Evolutionary conservation across 64 coral and sea anemone genomes (phyloP).

Genomic region (Dendrophyllia cribrosa): DNA sequence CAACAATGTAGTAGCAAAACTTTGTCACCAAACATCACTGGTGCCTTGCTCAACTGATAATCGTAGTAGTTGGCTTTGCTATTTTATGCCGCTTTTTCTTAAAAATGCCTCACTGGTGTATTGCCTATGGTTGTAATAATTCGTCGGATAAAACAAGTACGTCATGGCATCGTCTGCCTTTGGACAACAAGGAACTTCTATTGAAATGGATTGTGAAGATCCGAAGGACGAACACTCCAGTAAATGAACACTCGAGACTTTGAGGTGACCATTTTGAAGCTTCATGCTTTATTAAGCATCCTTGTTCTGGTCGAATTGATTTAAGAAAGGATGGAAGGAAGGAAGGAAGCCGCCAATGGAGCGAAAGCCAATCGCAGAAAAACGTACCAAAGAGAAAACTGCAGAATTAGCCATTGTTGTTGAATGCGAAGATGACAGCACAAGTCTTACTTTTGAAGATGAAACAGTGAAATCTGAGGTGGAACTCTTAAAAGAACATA

Average conservation of each 20-base stretch:
- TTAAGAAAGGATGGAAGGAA: conserved; percentile 1
- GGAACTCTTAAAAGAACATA: not conserved
- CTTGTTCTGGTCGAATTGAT: not conserved
- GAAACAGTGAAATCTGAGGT: not conserved
- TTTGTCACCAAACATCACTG: too few species aligned
- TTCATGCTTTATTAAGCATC: not conserved
- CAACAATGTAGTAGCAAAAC: too few species aligned
- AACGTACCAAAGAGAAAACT: not conserved
- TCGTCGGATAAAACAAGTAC: not conserved
- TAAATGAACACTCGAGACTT: conserved; percentile 42
- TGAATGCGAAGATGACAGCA: too few species aligned
- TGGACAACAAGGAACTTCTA: conserved; percentile 25
- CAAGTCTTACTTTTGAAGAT: not conserved
- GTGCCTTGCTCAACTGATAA: too few species aligned
- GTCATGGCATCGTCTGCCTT: conserved; percentile 33
- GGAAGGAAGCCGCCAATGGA: not conserved
- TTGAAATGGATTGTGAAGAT: conserved; percentile 46
- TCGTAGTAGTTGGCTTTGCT: too few species aligned
- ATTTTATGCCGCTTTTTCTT: too few species aligned
- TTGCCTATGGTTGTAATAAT: conserved; percentile 37
- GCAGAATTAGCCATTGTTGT: not conserved
- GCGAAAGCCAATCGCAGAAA: not conserved
- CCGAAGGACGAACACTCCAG: conserved; percentile 28
- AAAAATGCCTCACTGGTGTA: conserved; percentile 29
- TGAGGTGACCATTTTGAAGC: not conserved